These are phyloP conservation scores for Petrocephalus schoutedeni DNA, from an alignment of 2,797 vertebrate species.

Conservation along the genomic window DNA sequence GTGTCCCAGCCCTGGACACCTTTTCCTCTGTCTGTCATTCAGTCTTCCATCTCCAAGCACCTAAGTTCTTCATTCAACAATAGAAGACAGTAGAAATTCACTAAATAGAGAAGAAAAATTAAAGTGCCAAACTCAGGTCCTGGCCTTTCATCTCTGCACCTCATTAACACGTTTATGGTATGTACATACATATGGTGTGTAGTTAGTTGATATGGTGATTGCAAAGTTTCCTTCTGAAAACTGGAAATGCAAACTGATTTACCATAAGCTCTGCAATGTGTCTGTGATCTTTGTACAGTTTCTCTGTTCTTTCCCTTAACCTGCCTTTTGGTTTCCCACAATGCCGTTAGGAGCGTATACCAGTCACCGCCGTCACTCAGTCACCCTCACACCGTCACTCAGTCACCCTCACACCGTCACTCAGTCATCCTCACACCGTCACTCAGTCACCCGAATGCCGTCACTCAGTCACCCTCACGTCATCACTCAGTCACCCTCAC, in stretches of 20 bases:
- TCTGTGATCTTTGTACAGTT: background rate
- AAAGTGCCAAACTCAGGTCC: background rate
- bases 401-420: no score
- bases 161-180: background rate
- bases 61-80: background rate
- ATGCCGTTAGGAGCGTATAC: background rate
- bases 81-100: background rate
- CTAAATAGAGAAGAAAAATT: background rate
- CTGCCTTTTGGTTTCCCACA: background rate
- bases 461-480: no score
- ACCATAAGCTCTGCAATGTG: background rate
- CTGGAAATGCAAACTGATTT: background rate
- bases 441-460: no score
- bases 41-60: background rate
- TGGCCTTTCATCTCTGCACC: background rate
- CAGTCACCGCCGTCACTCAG: background rate
- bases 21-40: background rate
- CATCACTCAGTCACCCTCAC: no score
- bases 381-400: no score
- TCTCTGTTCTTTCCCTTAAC: background rate
- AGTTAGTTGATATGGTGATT: background rate
- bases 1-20: background rate
- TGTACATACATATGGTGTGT: no score
- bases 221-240: background rate
- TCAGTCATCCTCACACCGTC: no score